Base-by-base conservation (phyloP, 2,113 vertebrate genomes). In the Elgaria multicarinata region DNA sequence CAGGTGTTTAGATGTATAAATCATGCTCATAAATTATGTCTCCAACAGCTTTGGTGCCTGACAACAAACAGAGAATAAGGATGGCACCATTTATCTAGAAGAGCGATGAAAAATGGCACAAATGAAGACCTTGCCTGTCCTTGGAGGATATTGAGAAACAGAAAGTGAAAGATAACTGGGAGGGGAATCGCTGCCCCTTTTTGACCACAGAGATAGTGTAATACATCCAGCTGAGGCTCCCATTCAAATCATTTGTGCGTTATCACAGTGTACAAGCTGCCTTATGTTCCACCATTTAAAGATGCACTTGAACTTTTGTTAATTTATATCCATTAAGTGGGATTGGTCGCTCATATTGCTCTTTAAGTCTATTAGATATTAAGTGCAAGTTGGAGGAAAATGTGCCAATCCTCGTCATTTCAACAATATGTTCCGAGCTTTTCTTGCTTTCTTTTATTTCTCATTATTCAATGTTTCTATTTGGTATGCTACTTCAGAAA, bases 21-120 rank as follows among this genome's bases (percentile, higher is more conserved):
- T 91, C 93, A 90, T 77, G 85, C 42, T 90, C 81, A 80, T 90
- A 90, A 94, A 92, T 93, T 90, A 86, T 13, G 13, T 79, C 75
- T 44, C 83, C 91, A 89, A 83, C 81, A 1, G 1, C 55, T 92
- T 33, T 55, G n/a, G 82, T 55, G 71, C 6, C 88, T 92, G 91
- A 91, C 87, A 92, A 79, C 53, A 66, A 90, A n/a, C 89, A 55
- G 87, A 83, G 69, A 89, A 14, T 83, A 66, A 87, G 81, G 72
- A 87, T 86, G 87, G 6, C 75, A 77, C 62, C 72, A 77, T 62
- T 83, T 64, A 31, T 50, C 22, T 64, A 67, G 82, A 86, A 92
- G 58, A 81, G 39, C 0, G 1, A 76, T 86, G 90, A 92, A 89
- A 94, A 95, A 91, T 22, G 58, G 62, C 82, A 86, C 3, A 6